Evolutionary conservation across 2,888 invertebrate genomes (phyloP).

Genomic region (Arenicola marina): DNA sequence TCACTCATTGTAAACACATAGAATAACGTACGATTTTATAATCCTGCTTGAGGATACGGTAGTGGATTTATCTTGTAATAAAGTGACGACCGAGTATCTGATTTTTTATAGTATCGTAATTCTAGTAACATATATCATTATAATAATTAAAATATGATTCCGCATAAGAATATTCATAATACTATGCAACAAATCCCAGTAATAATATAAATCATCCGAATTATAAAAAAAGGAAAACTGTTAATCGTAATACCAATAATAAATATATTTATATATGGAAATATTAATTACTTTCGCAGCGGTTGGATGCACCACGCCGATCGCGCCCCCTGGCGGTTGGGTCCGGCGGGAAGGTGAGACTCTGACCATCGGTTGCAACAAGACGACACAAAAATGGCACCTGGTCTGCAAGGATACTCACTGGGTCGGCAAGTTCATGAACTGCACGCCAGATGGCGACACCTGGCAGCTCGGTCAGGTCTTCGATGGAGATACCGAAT

Average conservation of each 20-base stretch:
- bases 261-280: background rate
- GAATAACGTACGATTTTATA: no score
- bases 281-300: background rate
- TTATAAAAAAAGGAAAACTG: no score
- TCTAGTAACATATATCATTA: no score
- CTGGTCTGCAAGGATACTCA: conserved; percentile 10
- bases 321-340: background rate
- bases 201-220: background rate
- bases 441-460: conserved; percentile 3
- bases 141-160: no score
- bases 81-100: no score
- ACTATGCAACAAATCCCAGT: background rate
- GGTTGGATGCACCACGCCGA: background rate
- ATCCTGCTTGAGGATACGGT: no score
- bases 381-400: conserved; percentile 6
- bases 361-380: conserved; percentile 6
- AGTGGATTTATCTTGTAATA: no score
- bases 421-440: conserved; percentile 15
- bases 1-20: no score
- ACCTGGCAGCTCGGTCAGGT: background rate
- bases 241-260: no score
- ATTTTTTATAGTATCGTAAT: no score
- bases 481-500: background rate
- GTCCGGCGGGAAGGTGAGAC: background rate
- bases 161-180: no score